phyloP scores from a whole-genome alignment of 1,140 invertebrate species.

The Zaprionus camerounensis region DNA sequence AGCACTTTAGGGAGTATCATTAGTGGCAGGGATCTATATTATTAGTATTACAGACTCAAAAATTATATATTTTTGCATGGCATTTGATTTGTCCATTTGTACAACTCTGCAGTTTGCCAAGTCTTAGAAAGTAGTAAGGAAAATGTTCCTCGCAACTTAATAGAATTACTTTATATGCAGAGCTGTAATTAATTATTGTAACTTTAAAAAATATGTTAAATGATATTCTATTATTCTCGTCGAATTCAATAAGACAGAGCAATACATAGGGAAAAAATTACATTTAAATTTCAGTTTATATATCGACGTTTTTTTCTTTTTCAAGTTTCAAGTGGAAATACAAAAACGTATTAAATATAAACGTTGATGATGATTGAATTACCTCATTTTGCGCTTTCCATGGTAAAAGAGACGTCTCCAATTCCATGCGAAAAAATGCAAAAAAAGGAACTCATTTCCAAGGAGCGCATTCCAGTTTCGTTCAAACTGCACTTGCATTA shows the following conservation, averaged over 20 bases:
- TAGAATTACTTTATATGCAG: neutral
- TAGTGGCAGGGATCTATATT: too few species aligned
- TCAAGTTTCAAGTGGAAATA: neutral
- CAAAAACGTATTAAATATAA: constrained; percentile 4
- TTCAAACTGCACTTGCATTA: constrained; percentile 32
- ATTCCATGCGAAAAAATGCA: constrained; percentile 18
- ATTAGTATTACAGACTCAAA: too few species aligned
- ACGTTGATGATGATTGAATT: constrained; percentile 27
- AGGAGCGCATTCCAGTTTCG: constrained; percentile 61
- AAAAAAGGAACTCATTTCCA: constrained; percentile 5
- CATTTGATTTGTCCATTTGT: too few species aligned
- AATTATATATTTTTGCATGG: too few species aligned
- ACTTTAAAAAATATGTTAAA: neutral
- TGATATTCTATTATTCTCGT: neutral
- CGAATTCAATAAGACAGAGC: neutral
- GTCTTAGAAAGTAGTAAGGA: too few species aligned
- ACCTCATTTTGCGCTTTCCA: constrained; percentile 6
- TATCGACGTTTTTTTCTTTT: neutral
- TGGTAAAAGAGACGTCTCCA: neutral
- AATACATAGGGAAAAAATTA: neutral
- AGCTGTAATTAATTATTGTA: neutral
- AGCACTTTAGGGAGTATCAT: too few species aligned
- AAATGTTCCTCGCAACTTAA: neutral
- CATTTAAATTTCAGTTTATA: neutral
- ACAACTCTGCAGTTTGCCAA: too few species aligned